phyloP scores from a whole-genome alignment of 2,888 invertebrate genomes.

The Acleris sparsana region DNA sequence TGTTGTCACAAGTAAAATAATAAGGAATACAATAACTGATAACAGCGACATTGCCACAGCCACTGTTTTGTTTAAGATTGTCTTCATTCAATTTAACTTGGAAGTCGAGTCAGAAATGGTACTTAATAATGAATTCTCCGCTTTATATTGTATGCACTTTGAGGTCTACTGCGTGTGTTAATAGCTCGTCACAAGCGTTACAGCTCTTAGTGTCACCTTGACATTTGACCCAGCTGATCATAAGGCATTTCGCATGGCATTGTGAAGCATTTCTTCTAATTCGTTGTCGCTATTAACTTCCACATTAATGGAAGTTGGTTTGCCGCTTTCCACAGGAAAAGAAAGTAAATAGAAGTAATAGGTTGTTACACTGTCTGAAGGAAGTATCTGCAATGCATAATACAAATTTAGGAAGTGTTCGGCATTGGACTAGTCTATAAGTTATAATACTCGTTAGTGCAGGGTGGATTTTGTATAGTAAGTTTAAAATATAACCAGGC shows the following conservation, averaged over 20 bases:
- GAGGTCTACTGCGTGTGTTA: conserved; percentile 63
- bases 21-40: conserved; percentile 57
- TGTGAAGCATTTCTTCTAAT: conserved; percentile 39
- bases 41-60: conserved; percentile 65
- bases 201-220: conserved; percentile 58
- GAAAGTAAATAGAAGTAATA: conserved; percentile 17
- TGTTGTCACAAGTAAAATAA: conserved; percentile 57
- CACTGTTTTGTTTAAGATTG: conserved; percentile 47
- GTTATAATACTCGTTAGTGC: too few relatives aligned
- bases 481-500: too few relatives aligned
- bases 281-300: conserved; percentile 11
- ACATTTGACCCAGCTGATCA: conserved; percentile 79
- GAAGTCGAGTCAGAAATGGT: conserved; percentile 47
- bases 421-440: too few relatives aligned
- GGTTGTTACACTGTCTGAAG: neutral
- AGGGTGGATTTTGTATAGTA: too few relatives aligned
- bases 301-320: conserved; percentile 49
- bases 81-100: conserved; percentile 59
- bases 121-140: conserved; percentile 38
- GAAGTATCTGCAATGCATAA: too few relatives aligned
- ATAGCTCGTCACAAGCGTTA: conserved; percentile 54
- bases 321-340: conserved; percentile 23
- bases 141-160: conserved; percentile 57
- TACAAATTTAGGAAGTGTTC: too few relatives aligned
- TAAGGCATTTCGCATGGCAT: conserved; percentile 56